Conservation (phyloP, 2,797 vertebrate genomes). For the Cyclura pinguis region DNA sequence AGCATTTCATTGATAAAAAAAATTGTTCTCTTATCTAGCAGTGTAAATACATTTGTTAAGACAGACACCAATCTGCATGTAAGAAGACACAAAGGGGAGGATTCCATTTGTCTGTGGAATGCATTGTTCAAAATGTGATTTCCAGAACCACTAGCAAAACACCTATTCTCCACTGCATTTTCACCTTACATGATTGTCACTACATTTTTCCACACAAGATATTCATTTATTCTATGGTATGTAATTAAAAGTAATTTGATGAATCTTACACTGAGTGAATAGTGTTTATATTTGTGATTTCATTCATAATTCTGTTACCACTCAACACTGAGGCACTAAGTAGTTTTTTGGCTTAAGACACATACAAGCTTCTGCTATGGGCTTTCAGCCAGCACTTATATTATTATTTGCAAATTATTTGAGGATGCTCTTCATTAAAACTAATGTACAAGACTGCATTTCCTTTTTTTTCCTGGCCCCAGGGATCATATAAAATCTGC, state of each 20-base stretch:
- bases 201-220: neutral
- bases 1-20: neutral
- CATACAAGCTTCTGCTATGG: conserved; percentile 66
- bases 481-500: conserved; percentile 72
- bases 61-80: neutral
- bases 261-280: conserved; percentile 49
- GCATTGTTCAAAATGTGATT: neutral
- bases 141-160: neutral
- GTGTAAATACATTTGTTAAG: neutral
- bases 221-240: neutral
- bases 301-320: conserved; percentile 74
- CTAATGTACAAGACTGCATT: conserved; percentile 78
- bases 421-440: conserved; percentile 78
- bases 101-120: neutral
- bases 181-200: neutral
- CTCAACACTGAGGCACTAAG: conserved; percentile 70
- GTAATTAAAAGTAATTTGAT: neutral
- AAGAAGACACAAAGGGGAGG: neutral
- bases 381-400: conserved; percentile 67
- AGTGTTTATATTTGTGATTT: conserved; percentile 64
- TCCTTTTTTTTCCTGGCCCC: conserved; percentile 72
- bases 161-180: neutral
- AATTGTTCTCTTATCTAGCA: neutral
- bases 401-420: conserved; percentile 67
- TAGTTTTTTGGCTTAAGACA: conserved; percentile 76